Base-by-base conservation (phyloP, 2,888 invertebrate species). In the Temnothorax ravouxi region DNA sequence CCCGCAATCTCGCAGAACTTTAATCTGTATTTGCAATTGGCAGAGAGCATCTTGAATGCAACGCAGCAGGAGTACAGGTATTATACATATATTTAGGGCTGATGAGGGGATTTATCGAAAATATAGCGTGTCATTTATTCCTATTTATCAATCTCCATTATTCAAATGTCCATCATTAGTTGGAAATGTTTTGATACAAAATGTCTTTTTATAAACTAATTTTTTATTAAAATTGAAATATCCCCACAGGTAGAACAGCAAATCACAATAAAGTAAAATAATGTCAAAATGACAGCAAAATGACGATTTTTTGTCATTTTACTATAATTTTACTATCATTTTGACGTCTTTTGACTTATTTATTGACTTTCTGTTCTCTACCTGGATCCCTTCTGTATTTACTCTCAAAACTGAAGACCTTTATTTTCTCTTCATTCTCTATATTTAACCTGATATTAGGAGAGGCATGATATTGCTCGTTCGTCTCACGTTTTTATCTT, bases 1-100 rank as follows among this genome's bases (percentile, higher is more conserved):
- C 97, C 98, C 0, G 96, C 97, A 0, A 95, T 96, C 88, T 95
- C 96, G 6, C 97, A 98, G 93, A 98, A 98, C 94, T 98, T 97
- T 92, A 98, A 98, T 93, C 97, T 98, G 77, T 98, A 98, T 95
- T 96, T 96, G 21, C 93, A 93, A 67, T 71, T 95, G 29, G 88
- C 93, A 0, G 93, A 93, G 72, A 88, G 94, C 44, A 91, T 96
- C 61, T 93, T 93, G 3, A 94, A 93, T 52, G 90, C 92, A 54
- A 89, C 91, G 0, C 87, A 89, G n/a, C 75, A 96, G n/a, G 96
- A 96, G 13, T 97, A 96, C 91, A 95, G 95, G 79, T 77, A 56
- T 1, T 25, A 11, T n/a, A n/a, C n/a, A n/a, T 13, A 67, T 25
- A 29, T 0, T 67, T 25, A 44, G 4, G 11, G 4, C 3, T 21